A percentile compares a stretch with the other conserved stretches of the same genome.
Evolutionary conservation across 2,113 vertebrate species (phyloP).

Genomic region (Trogon surrucura): DNA sequence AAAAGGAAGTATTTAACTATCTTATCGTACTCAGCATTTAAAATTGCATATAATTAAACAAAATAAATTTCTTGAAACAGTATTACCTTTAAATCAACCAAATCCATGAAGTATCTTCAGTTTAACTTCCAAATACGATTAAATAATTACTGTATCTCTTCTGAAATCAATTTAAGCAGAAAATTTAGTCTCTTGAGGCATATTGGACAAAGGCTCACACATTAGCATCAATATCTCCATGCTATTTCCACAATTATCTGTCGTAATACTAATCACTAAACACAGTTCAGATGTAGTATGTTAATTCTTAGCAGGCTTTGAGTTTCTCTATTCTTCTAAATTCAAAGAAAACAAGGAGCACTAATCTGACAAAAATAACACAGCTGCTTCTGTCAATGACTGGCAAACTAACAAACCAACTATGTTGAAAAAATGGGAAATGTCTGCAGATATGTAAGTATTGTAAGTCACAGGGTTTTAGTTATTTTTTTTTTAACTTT

Average conservation of each 20-base stretch:
- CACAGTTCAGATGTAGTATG: not conserved
- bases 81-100: constrained; percentile 24
- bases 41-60: not conserved
- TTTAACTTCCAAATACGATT: not conserved
- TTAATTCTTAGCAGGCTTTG: not conserved
- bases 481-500: not conserved
- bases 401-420: not conserved
- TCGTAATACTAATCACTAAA: not conserved
- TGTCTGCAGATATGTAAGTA: not conserved
- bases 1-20: not conserved
- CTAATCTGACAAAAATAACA: not conserved
- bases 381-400: not conserved
- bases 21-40: not conserved
- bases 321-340: not conserved
- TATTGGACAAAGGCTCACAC: not conserved
- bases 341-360: not conserved
- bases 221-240: not conserved
- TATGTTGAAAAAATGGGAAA: not conserved
- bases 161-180: not conserved
- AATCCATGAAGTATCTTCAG: not conserved
- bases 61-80: not conserved
- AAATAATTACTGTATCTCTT: not conserved
- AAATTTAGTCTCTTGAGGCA: not conserved
- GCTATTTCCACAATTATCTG: not conserved
- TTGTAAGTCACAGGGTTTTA: not conserved